Percentiles rank a stretch among this genome's conserved stretches.
Conservation (phyloP, 2,888 invertebrate species). For the Sarcophaga caerulescens region DNA sequence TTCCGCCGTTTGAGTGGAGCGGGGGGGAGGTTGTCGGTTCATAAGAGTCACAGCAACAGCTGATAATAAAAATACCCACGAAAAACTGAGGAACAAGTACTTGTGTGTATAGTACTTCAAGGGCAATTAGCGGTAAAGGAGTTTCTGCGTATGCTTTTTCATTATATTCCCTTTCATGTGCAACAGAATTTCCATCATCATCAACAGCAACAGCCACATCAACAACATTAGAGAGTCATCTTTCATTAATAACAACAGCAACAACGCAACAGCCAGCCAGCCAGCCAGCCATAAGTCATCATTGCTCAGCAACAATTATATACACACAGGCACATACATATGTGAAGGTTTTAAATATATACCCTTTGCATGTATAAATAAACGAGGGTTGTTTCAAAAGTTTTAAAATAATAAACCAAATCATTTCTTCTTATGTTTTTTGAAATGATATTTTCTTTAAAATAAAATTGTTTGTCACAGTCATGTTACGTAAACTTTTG, state of each 20-base stretch:
- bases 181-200: slow-evolving; percentile 16
- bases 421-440: not conserved
- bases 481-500: slow-evolving; percentile 6
- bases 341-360: not conserved
- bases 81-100: not conserved
- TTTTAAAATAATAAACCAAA: not conserved
- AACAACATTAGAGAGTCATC: slow-evolving; percentile 20
- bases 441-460: not conserved
- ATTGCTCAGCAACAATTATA: not conserved
- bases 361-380: not conserved
- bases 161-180: slow-evolving; percentile 3
- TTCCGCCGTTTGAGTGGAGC: not conserved
- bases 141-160: slow-evolving; percentile 17
- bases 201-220: not conserved
- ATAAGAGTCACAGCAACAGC: slow-evolving; percentile 41
- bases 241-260: not conserved
- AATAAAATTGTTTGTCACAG: not conserved
- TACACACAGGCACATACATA: not conserved
- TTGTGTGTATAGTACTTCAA: slow-evolving; percentile 49
- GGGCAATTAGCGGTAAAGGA: slow-evolving; percentile 50
- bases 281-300: not conserved
- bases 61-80: slow-evolving; percentile 19
- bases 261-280: not conserved
- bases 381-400: slow-evolving; percentile 1
- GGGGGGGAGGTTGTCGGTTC: not conserved